Evolutionary conservation across 2,797 vertebrate genomes (phyloP), one percentile per base, ranked within the genome.

Genomic region (Bryconaethiops microstoma): DNA sequence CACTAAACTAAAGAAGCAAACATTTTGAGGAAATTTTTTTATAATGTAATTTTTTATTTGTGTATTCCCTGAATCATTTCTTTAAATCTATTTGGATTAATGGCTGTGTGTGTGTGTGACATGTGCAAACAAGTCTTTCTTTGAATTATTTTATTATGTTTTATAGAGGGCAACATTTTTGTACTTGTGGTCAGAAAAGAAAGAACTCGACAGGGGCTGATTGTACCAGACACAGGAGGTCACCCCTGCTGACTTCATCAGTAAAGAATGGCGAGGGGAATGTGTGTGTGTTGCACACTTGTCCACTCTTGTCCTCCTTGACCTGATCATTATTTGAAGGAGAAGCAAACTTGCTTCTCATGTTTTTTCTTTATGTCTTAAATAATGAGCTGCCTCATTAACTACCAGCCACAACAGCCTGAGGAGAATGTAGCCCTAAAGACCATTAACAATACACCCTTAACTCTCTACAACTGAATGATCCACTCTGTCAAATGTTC

Each of bases 231-330:
- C 74, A 80, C 25, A 50, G 70, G 62, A 29, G 40, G 73, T 74
- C 69, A 78, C 73, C 48, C 73, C 62, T 77, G 71, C 74, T 73
- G 73, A 76, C 68, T 76, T 65, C 62, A 79, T 82, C 68, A 73
- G 79, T 25, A 54, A 69, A 13, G 10, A 12, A 48, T 35, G 7
- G 16, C 1, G 69, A 35, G 63, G 29, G 5, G 16, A 45, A 5
- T 12, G 21, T 29, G 9, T 12, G 17, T 64, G n/a, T 21, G 13
- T 19, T 69, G 35, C 16, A 19, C n/a, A 19, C 5, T 12, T 10
- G 54, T 57, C 39, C 64, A 35, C 72, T 29, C n/a, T n/a, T n/a
- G 8, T 39, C 17, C 29, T 8, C 68, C 68, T 70, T 70, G 21
- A 50, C 45, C 69, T 72, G 8, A 72, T 72, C 48, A 72, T 72